Evolutionary conservation across 2,797 vertebrate species (phyloP).

Genomic region (Dermochelys coriacea): DNA sequence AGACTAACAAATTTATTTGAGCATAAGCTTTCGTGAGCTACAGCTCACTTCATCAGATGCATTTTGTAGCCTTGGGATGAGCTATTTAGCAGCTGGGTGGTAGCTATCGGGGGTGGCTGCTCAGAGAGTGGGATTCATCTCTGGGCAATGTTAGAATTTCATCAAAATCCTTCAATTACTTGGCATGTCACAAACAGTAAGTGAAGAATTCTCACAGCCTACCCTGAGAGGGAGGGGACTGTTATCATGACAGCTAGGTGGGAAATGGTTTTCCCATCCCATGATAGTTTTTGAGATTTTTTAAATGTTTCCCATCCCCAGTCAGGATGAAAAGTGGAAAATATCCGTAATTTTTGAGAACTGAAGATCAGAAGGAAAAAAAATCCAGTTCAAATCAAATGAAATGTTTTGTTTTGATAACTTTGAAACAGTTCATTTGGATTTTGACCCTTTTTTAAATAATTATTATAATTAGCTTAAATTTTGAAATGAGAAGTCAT

Average conservation of each 20-base stretch:
- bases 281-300: neutral
- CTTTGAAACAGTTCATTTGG: neutral
- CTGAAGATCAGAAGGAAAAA: neutral
- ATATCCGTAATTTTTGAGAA: neutral
- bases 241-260: neutral
- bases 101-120: neutral
- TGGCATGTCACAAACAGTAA: neutral
- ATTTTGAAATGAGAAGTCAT: neutral
- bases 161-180: neutral
- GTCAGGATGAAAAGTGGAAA: neutral
- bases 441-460: neutral
- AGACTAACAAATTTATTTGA: too few species aligned
- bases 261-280: neutral
- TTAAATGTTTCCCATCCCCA: neutral
- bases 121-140: neutral
- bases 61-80: neutral
- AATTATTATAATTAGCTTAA: neutral
- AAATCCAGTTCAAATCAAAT: neutral
- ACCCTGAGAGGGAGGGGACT: neutral
- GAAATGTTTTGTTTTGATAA: neutral
- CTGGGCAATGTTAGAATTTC: neutral
- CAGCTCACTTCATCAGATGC: too few species aligned
- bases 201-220: too few species aligned
- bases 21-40: too few species aligned
- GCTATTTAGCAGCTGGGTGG: neutral